These are phyloP conservation scores for Tangara arthus DNA, from an alignment of 2,797 vertebrate genomes.

Conservation along the genomic window DNA sequence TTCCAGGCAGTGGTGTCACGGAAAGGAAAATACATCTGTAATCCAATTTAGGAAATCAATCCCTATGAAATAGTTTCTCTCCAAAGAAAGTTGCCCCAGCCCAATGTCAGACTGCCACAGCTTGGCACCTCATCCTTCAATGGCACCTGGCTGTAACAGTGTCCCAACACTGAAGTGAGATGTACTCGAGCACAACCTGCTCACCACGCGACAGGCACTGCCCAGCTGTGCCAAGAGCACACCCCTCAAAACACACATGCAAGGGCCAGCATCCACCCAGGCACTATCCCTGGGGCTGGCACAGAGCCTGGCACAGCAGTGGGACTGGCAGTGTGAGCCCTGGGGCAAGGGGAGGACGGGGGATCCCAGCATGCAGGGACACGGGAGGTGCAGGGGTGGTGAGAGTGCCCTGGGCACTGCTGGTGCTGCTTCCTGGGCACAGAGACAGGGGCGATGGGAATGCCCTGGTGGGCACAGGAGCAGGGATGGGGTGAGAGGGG, in stretches of 20 bases:
- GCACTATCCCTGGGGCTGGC: background rate
- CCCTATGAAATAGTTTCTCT: background rate
- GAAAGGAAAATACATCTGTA: accelerated
- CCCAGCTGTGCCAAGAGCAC: background rate
- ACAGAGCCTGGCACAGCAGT: accelerated
- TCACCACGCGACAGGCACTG: background rate
- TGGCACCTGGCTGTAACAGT: background rate
- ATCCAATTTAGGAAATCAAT: background rate
- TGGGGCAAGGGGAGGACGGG: accelerated
- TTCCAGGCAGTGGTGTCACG: accelerated
- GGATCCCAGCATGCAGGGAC: background rate
- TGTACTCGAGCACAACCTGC: accelerated
- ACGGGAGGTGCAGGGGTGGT: accelerated
- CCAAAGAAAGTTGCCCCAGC: background rate
- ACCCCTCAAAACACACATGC: accelerated
- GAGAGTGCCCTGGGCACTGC: accelerated
- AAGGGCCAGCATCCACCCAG: background rate
- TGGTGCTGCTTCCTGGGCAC: accelerated
- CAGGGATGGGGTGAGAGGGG: too few species aligned
- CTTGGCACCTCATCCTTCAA: accelerated
- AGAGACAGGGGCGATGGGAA: accelerated
- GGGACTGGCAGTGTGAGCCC: accelerated
- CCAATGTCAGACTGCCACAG: background rate
- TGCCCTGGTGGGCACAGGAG: accelerated
- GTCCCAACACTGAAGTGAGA: accelerated